Conservation (phyloP, 2,113 vertebrate genomes). For the Chlamydotis undulata region DNA sequence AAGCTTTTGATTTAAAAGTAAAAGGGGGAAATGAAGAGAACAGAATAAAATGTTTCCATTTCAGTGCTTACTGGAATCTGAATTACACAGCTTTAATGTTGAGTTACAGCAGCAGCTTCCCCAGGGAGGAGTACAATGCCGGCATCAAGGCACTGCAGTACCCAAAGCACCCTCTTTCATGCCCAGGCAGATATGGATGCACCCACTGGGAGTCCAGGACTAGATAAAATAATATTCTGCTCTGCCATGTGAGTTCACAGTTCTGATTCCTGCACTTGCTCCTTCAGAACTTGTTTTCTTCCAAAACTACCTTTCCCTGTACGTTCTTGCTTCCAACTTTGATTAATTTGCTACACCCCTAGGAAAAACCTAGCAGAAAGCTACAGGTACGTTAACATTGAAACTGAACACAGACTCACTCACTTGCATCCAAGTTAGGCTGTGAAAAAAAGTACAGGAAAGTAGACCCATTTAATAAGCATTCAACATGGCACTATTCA, state of each 20-base stretch:
- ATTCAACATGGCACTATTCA: neutral
- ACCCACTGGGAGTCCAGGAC: neutral
- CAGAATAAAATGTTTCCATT: neutral
- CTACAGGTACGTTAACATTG: neutral
- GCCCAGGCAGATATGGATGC: neutral
- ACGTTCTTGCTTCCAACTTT: neutral
- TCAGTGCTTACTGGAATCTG: neutral
- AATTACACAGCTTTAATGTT: neutral
- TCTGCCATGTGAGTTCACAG: neutral
- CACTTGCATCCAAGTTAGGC: neutral
- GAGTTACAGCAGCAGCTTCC: neutral
- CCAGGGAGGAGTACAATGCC: neutral
- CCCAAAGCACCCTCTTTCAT: neutral
- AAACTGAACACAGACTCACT: neutral
- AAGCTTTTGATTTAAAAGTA: neutral
- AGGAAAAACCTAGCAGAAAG: neutral
- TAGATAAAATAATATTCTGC: neutral
- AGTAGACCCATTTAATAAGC: neutral
- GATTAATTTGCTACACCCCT: neutral
- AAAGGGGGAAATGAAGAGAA: neutral
- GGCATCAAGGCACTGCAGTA: neutral
- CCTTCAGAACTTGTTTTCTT: neutral
- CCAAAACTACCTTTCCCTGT: neutral
- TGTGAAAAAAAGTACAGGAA: neutral
- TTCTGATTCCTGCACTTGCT: neutral